Evolutionary conservation across 2,888 invertebrate species (phyloP), one percentile per base, ranked within the genome.

Genomic region (Andrena dorsata): DNA sequence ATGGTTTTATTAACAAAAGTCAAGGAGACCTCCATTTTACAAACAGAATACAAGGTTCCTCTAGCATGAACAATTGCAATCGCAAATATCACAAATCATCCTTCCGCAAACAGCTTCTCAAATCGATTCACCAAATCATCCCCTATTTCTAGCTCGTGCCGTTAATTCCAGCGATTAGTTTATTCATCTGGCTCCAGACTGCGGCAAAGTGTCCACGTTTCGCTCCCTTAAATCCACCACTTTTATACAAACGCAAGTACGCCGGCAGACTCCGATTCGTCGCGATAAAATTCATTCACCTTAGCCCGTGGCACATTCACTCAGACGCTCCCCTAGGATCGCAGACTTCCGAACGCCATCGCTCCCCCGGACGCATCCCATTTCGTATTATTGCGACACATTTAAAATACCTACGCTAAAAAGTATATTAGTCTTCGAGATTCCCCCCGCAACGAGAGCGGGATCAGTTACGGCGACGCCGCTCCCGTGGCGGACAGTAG

Each of bases 311-410:
- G 72, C 35, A 23, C n/a, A 28, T 16, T 32, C 20, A 2, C 8
- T 53, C 66, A 30, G 28, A 4, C n/a, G n/a, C 23, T n/a, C 7
- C 4, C n/a, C 2, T 1, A n/a, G 4, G 5, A 47, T 69, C 23
- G 26, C 26, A 47, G 20, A 53, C 26, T 30, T 47, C 13, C 26
- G 30, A 61, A n/a, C 51, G 41, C 58, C 56, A 1, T 30, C 7
- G 35, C 28, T 7, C 70, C 8, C 53, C 32, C 20, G 20, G 53
- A 28, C 32, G 6, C n/a, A 16, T 6, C 28, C 28, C 53, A 32
- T 47, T 66, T 63, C 56, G 32, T 53, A 81, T 81, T 81, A 81
- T 81, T 81, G 74, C 69, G 75, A 81, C 82, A 81, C 81, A 71
- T 81, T 81, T 81, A 81, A 74, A 47, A 53, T 81, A 81, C 49